Conservation (phyloP, 2,797 vertebrate genomes). For the Chelonia mydas region DNA sequence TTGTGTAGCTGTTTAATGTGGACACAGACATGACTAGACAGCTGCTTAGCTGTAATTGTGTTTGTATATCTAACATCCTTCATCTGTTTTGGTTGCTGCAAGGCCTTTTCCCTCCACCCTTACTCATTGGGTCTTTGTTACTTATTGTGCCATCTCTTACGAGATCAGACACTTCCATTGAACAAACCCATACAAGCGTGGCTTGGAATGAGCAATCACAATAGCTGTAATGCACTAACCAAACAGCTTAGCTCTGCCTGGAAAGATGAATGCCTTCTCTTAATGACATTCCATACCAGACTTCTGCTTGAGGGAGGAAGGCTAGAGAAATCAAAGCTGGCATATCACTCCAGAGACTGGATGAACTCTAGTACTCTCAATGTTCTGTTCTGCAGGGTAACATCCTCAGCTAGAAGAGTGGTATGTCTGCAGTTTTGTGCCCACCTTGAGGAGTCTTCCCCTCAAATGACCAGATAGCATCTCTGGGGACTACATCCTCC, state of each 20-base stretch:
- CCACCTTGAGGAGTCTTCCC: neutral
- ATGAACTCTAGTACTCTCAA: neutral
- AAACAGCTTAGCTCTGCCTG: constrained; percentile 53
- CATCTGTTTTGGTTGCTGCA: neutral
- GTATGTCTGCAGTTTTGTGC: neutral
- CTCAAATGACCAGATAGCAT: neutral
- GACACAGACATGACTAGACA: neutral
- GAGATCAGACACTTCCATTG: constrained; percentile 56
- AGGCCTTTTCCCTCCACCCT: neutral
- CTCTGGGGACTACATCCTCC: neutral
- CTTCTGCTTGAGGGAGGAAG: constrained; percentile 33
- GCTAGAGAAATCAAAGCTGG: neutral
- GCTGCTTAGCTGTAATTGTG: constrained; percentile 21
- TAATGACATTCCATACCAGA: constrained; percentile 58
- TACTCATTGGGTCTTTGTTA: neutral
- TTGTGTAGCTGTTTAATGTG: neutral
- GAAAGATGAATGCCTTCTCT: constrained; percentile 47
- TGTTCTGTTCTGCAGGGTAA: neutral
- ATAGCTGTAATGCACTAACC: constrained; percentile 16
- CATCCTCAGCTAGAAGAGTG: neutral
- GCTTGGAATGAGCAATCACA: constrained; percentile 58
- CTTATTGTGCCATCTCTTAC: neutral
- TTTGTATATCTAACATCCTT: neutral
- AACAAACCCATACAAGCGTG: neutral
- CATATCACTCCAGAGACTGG: neutral